Evolutionary conservation across 2,113 vertebrate species (phyloP).

Genomic region (Sula dactylatra): DNA sequence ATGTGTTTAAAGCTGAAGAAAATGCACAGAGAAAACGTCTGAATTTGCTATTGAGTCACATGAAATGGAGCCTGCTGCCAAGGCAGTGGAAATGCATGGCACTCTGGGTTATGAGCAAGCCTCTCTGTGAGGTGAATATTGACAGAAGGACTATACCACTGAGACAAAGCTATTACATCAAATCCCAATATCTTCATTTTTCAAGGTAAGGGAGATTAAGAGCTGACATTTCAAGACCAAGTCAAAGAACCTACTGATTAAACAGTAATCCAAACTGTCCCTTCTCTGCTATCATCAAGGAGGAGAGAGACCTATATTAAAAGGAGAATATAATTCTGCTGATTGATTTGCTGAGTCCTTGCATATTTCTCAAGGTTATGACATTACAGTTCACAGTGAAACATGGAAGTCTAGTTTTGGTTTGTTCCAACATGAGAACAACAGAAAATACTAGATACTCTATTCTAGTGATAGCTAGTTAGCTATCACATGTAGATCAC

Average conservation of each 20-base stretch:
- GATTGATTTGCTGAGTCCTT: constrained; percentile 28
- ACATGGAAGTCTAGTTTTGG: neutral
- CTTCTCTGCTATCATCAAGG: neutral
- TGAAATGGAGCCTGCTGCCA: neutral
- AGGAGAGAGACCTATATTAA: neutral
- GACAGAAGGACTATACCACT: neutral
- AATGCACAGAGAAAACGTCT: neutral
- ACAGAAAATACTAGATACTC: neutral
- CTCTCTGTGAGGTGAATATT: neutral
- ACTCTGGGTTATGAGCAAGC: neutral
- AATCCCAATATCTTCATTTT: constrained; percentile 25
- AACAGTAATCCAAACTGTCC: constrained; percentile 18
- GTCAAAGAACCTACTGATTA: constrained; percentile 37
- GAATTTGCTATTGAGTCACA: neutral
- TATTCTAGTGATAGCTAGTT: neutral
- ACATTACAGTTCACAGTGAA: neutral
- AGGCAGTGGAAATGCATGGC: neutral
- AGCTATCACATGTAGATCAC: neutral
- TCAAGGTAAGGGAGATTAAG: constrained; percentile 37
- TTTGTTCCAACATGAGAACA: neutral
- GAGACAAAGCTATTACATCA: constrained; percentile 8
- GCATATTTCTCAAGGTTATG: constrained; percentile 34
- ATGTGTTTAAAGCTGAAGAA: neutral
- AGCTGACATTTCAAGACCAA: constrained; percentile 55
- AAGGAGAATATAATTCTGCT: constrained; percentile 2